A percentile compares a stretch with the other conserved stretches of the same genome.
Conservation (phyloP, 1,140 invertebrate genomes). For the Leptopilina boulardi region DNA sequence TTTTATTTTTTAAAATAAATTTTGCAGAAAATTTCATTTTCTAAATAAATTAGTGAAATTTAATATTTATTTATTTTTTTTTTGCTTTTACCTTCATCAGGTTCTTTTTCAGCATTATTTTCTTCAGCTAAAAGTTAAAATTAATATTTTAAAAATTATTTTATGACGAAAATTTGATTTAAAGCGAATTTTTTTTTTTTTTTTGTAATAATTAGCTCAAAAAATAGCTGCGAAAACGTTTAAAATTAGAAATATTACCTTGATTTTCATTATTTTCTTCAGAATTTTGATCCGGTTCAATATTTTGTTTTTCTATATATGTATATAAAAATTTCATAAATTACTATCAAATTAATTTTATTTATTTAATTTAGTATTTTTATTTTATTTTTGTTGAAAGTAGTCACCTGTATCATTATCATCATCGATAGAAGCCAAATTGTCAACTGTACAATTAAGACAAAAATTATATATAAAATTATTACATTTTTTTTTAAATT, state of each 20-base stretch:
- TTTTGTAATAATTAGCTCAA: not conserved
- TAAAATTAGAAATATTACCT: not conserved
- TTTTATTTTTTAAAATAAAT: too few relatives aligned
- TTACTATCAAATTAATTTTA: not conserved
- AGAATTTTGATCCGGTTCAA: constrained; percentile 5
- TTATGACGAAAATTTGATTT: not conserved
- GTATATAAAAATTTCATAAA: not conserved
- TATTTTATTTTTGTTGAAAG: constrained; percentile 26
- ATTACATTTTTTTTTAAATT: too few relatives aligned
- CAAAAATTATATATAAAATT: not conserved
- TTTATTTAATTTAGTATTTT: too few relatives aligned
- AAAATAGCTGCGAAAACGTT: not conserved
- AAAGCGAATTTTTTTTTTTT: not conserved
- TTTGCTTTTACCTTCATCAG: constrained; percentile 19
- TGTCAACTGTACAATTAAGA: constrained; percentile 16
- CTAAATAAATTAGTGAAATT: too few relatives aligned
- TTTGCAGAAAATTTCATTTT: too few relatives aligned
- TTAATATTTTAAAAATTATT: not conserved
- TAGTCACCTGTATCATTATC: constrained; percentile 46
- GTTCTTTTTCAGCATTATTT: not conserved
- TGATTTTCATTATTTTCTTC: constrained; percentile 15
- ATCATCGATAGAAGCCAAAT: constrained; percentile 25
- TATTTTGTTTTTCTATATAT: not conserved
- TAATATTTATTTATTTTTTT: too few relatives aligned
- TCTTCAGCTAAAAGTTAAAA: not conserved